Evolutionary conservation across 2,888 invertebrate species (phyloP).

Genomic region (Drosophila paucipuncta): DNA sequence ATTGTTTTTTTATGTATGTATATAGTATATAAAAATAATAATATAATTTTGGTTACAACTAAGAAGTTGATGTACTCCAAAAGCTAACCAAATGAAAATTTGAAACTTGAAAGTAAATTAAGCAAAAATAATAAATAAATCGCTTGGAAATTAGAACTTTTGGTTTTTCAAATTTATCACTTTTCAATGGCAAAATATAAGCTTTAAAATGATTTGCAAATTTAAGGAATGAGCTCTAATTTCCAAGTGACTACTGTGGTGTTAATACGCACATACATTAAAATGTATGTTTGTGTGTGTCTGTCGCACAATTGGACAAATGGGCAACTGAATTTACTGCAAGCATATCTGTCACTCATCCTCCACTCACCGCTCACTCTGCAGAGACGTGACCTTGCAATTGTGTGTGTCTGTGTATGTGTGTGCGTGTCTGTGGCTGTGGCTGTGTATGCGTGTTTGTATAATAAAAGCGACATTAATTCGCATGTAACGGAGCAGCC

Average conservation of each 20-base stretch:
- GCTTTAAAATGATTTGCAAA: background rate
- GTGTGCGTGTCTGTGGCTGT: constrained; percentile 18
- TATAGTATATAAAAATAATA: constrained; percentile 22
- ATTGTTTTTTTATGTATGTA: constrained; percentile 22
- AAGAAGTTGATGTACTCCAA: constrained; percentile 11
- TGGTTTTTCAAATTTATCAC: background rate
- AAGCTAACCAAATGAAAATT: constrained; percentile 24
- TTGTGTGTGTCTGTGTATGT: constrained; percentile 15
- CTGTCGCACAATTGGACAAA: constrained; percentile 42
- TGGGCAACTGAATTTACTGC: constrained; percentile 42
- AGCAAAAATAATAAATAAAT: constrained; percentile 9
- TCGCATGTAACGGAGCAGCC: constrained; percentile 41
- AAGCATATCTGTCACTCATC: constrained; percentile 13
- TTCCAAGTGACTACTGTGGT: background rate
- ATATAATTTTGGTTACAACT: constrained; percentile 24
- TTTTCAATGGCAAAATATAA: background rate
- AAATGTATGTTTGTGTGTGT: background rate
- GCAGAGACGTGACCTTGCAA: constrained; percentile 34
- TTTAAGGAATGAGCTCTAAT: background rate
- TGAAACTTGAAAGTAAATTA: constrained; percentile 7
- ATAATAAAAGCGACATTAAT: constrained; percentile 35
- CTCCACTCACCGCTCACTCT: background rate
- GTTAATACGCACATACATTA: background rate
- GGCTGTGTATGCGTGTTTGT: constrained; percentile 20
- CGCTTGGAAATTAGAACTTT: background rate